Evolutionary conservation across 2,113 vertebrate genomes (phyloP), one percentile per base, ranked within the genome.

Genomic region (Lophotis ruficrista): DNA sequence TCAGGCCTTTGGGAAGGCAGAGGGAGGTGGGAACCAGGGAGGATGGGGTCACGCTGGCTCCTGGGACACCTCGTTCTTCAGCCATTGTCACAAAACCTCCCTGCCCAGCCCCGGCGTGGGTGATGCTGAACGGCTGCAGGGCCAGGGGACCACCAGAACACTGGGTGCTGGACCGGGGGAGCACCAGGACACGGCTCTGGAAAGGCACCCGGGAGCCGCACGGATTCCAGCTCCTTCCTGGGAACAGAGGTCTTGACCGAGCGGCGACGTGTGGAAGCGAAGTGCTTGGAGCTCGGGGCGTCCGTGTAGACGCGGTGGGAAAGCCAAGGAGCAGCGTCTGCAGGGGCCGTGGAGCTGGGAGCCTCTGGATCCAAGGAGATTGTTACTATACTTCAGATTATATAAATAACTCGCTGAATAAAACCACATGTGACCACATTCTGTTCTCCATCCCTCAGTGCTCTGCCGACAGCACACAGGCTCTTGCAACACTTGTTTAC

Each of bases 391-490:
- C 94, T 96, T 94, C 94, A 70, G 89, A 90, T 94, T 90, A 83
- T 94, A 96, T 96, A 96, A 97, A 97, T 96, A 97, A 95, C 93
- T 93, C 18, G 0, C 87, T 94, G 95, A 96, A 89, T 77, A 77
- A 87, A 97, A 97, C 89, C 97, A 97, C 96, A 94, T 96, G 94
- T 91, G 90, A 54, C 93, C 92, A 69, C 89, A 92, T 75, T 94
- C 68, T 94, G 94, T n/a, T 92, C 94, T 64, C 80, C 38, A 51
- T 85, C 90, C 75, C 82, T 96, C 83, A 50, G 61, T 61, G 83
- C 93, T 92, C 69, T 89, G 86, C 90, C 70, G 47, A 81, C 87
- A 89, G 92, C 77, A 14, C 82, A 37, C 47, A 50, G 85, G 37
- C 91, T 94, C 53, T 72, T 94, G 93, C 87, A 96, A 90, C 58